Evolutionary conservation across 2,113 vertebrate species (phyloP), one percentile per base, ranked within the genome.

Genomic region (Tetraodon nigroviridis): DNA sequence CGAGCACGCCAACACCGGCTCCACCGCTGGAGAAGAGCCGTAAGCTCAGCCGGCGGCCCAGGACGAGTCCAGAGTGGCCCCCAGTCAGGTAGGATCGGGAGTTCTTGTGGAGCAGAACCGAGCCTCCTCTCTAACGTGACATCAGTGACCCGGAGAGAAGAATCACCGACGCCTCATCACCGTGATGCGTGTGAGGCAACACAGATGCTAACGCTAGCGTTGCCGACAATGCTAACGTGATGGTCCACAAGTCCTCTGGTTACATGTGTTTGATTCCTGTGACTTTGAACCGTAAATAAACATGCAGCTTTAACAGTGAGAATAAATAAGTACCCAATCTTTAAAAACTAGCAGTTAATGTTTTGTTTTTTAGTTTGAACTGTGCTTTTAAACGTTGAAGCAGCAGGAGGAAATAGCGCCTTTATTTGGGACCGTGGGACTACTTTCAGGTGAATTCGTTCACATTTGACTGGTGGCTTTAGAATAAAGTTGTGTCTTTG

Each of bases 51-150:
- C 90, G 94, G 61, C 93, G 61, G 91, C 86, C 78, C 98, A 95
- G 87, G 98, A 96, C 91, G 98, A 94, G 89, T 99, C 97, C 77
- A 91, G 94, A 0, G 97, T 99, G 32, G 94, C 98, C 7, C 97
- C 98, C 82, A 98, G 97, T 67, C 97, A 99, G 95, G 97, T 99
- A 89, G 91, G 32, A 37, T 11, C 6, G 1, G 11, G 10, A 18
- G 6, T 47, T 5, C 7, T 1, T 17, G 13, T 44, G 42, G 16
- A 16, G 42, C 42, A 16, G 42, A 3, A 15, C 42, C 42, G 6
- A 19, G 46, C 17, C 3, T 47, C 46, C 7, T 6, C 5, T 27
- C 7, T 27, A 6, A 6, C 24, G 5, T 27, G 24, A 27, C 24
- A 27, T 6, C 24, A 27, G 7, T 27, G 3, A 27, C 7, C 2